Percentiles rank a stretch among this genome's conserved stretches.
These are phyloP conservation scores for Sweltsa coloradensis DNA, from an alignment of 1,140 invertebrate species.

Conservation along the genomic window DNA sequence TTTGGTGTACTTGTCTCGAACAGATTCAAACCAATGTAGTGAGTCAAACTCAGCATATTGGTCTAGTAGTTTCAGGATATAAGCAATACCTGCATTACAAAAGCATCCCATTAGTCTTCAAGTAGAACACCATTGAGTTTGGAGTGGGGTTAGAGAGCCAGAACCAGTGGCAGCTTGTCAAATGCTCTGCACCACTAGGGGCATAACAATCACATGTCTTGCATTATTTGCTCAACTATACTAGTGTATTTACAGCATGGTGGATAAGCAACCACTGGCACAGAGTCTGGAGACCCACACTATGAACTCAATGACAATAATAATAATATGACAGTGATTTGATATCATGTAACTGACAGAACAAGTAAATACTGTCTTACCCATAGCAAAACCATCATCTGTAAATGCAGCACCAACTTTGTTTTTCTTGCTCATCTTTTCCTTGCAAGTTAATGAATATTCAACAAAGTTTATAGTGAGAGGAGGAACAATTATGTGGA, in stretches of 20 bases:
- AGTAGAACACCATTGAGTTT: too few relatives aligned
- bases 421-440: conserved; percentile 80
- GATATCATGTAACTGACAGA: too few relatives aligned
- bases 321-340: too few relatives aligned
- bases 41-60: conserved; percentile 75
- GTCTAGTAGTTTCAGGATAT: conserved; percentile 49
- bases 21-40: conserved; percentile 91
- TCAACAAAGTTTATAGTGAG: conserved; percentile 93
- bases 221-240: too few relatives aligned
- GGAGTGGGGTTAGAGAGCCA: too few relatives aligned
- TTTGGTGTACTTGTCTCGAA: conserved; percentile 57
- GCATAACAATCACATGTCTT: too few relatives aligned
- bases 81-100: conserved; percentile 48
- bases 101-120: too few relatives aligned
- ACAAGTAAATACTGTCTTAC: conserved; percentile 38
- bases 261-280: too few relatives aligned
- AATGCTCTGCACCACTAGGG: too few relatives aligned
- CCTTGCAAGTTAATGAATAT: conserved; percentile 82
- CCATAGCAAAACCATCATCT: conserved; percentile 97
- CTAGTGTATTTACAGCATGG: too few relatives aligned
- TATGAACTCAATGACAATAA: not conserved
- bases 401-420: conserved; percentile 80
- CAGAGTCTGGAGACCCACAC: not conserved
- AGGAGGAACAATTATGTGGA: conserved; percentile 88
- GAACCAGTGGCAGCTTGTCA: too few relatives aligned